Percentiles rank a stretch among this genome's conserved stretches.
Evolutionary conservation across 1,140 invertebrate genomes (phyloP).

Genomic region (Pachyrhynchus sulphureomaculatus): DNA sequence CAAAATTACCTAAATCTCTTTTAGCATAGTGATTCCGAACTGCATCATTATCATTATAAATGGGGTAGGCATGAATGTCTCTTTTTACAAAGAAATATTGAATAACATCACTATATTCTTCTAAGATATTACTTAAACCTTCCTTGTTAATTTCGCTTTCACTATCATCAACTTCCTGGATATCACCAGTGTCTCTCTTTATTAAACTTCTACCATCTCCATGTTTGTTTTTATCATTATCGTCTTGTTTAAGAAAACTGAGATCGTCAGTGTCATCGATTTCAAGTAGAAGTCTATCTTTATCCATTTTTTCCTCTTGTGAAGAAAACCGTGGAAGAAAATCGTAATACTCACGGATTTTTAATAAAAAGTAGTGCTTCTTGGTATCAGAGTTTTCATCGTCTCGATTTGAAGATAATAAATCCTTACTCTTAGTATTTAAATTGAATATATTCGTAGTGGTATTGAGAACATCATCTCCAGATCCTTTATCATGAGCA

Average conservation of each 20-base stretch:
- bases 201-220: background rate
- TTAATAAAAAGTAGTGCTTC: conserved; percentile 20
- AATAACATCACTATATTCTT: conserved; percentile 1
- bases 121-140: background rate
- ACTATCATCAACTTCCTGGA: no score
- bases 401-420: background rate
- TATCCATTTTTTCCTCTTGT: background rate
- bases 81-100: conserved; percentile 6
- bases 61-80: background rate
- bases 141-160: background rate
- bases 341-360: conserved; percentile 23
- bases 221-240: background rate
- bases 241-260: background rate
- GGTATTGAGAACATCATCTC: no score
- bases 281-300: conserved; percentile 10
- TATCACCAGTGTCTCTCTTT: background rate
- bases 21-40: background rate
- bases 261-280: conserved; percentile 9
- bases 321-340: conserved; percentile 9
- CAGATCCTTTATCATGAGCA: no score
- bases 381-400: conserved; percentile 2
- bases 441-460: no score
- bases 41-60: background rate
- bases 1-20: conserved; percentile 19
- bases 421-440: no score